Evolutionary conservation across 2,113 vertebrate species (phyloP), one percentile per base, ranked within the genome.

Genomic region (Bagarius yarrelli): DNA sequence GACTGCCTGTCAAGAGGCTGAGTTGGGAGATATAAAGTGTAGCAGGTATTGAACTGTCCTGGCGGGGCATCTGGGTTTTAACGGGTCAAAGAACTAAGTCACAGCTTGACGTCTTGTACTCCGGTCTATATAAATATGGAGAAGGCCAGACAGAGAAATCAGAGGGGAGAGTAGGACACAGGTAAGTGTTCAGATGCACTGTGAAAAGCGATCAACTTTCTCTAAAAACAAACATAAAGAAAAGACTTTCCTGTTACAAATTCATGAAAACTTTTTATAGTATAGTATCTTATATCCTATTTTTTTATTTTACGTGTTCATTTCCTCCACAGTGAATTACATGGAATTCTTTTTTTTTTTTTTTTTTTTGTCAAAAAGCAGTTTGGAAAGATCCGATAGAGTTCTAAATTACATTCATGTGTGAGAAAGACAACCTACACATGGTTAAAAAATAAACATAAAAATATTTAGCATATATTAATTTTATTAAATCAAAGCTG

Each of bases 21-120:
- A 47, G 75, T 14, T 21, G 52, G 56, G 55, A 44, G 53, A 67
- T 27, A 25, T 61, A 66, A 44, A 61, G 44, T 57, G 34, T 36
- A 67, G 61, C 61, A 47, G 6, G 47, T 76, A 76, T 59, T 81
- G 72, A 76, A 47, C 71, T 21, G 18, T 0, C 70, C 6, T 70
- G 25, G 60, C 21, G 34, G 80, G 72, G 63, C 53, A 21, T 30
- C 61, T 47, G 52, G n/a, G 47, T 69, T 19, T 32, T 66, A 72
- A 67, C 21, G 80, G 75, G 23, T 63, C 16, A 12, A 36, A 25
- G 44, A 40, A 18, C 61, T 67, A 44, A 64, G 18, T 14, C 71
- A 16, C 61, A 5, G 53, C 63, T 8, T 56, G 72, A 76, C 8
- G 25, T 34, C 52, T 59, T 44, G 14, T 66, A 74, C 30, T 67